Base-by-base conservation (phyloP, 2,797 vertebrate genomes). In the Knipowitschia caucasica region DNA sequence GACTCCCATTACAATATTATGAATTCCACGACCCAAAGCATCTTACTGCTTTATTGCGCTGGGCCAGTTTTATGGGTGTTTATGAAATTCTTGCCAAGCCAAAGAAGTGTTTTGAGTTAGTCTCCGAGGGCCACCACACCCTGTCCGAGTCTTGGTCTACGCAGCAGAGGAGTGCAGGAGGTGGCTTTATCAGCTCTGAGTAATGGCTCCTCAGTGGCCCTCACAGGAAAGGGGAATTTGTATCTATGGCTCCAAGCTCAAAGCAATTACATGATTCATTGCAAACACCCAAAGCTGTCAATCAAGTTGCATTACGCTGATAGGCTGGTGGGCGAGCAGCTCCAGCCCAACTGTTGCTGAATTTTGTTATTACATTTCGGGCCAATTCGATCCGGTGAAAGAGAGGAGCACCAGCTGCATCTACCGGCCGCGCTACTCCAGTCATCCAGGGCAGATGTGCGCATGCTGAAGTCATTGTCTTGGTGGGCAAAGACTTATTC, bases 371-470 rank as follows among this genome's bases (percentile, higher is more conserved):
- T 75, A 46, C 10, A 76, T 75, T 73, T 78, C 40, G 63, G 73
- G 43, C 60, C 62, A 5, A 14, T 40, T 64, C 43, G 55, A 54
- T 15, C 57, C 67, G 73, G 62, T 66, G 71, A 62, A 56, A 51
- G 58, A 72, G 53, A 71, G 49, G 68, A 81, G 67, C 33, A 73
- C 70, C 77, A 79, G 77, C 77, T 82, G 78, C 63, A 83, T 63
- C 71, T 68, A 24, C 71, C 65, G 42, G 30, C 54, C 57, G 35
- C 35, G 56, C 54, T 73, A 53, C 69, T 54, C 61, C 53, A 58
- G 57, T 49, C 64, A 66, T 59, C 49, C 47, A 69, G 69, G 67
- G 55, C 30, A 44, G 67, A 70, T 65, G 43, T 58, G 42, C 50
- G 49, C 52, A 54, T 58, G 59, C 72, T 71, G 75, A 74, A 80